Conservation (phyloP, 2,113 vertebrate species). For the Bungarus multicinctus region DNA sequence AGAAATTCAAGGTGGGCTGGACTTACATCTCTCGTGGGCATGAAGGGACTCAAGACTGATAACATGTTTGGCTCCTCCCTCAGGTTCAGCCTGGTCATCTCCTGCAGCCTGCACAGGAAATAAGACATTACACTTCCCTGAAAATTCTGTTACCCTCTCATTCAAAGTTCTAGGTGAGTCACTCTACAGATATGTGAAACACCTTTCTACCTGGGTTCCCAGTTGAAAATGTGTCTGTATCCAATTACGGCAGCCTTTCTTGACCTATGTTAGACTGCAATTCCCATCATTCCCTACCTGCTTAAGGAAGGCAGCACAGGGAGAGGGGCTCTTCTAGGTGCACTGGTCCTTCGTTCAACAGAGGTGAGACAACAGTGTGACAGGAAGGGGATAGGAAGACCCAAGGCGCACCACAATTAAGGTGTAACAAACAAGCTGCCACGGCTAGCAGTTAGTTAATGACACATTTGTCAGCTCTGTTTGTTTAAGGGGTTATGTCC, state of each 20-base stretch:
- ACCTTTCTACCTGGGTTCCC: background rate
- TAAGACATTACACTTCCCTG: background rate
- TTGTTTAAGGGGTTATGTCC: background rate
- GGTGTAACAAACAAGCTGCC: slow-evolving; percentile 21
- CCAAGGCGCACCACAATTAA: slow-evolving; percentile 1
- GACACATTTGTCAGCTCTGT: slow-evolving; percentile 17
- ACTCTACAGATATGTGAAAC: background rate
- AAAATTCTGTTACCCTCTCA: no score
- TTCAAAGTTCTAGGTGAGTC: background rate
- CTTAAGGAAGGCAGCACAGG: background rate
- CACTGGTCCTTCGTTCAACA: background rate
- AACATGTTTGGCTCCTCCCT: background rate
- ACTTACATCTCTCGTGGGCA: background rate
- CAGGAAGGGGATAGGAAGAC: background rate
- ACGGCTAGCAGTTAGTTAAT: background rate
- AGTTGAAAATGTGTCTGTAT: background rate
- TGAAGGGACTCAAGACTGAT: background rate
- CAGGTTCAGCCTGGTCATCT: background rate
- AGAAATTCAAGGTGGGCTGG: background rate
- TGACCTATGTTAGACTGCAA: background rate
- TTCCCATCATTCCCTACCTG: background rate
- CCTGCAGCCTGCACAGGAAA: background rate
- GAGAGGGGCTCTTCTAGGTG: background rate
- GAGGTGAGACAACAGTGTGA: background rate
- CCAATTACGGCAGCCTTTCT: background rate